Base-by-base conservation (phyloP, 2,113 vertebrate species). In the Alosa alosa region DNA sequence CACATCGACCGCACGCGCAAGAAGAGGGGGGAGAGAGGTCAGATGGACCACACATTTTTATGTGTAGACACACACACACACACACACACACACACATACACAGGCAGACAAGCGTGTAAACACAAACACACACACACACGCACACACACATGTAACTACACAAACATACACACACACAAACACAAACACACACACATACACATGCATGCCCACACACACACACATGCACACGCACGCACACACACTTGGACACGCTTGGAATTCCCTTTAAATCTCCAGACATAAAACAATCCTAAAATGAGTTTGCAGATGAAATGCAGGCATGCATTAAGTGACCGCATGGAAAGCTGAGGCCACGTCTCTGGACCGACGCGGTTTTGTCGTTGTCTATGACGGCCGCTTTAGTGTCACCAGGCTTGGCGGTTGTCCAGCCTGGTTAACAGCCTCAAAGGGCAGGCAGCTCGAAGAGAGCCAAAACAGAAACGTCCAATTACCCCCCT, bases 1-100 rank as follows among this genome's bases (percentile, higher is more conserved):
- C 98, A 99, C 91, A 99, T 99, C 5, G 98, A 99, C 83, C 96
- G 97, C 89, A 99, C 97, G 50, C 98, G 98, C 93, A 99, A 99
- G 95, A 99, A 97, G 91, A 90, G 97, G 88, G 97, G 97, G 9
- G 98, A 99, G 92, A 97, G 96, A 93, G 98, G 98, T 99, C 84
- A 93, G 92, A 6, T 18, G 9, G 1, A 52, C 18, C 25, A 60
- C 50, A 11, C 25, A 50, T 64, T 75, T 1, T 0, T 2, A 50
- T 47, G n/a, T 68, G 64, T 68, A 31, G 1, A 68, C 3, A 25
- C 64, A 68, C 25, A 68, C 64, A 52, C 46, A 82, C 0, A 25
- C 81, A 64, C 22, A 52, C 41, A 44, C 41, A 44, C 1, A 44
- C 31, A 31, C n/a, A n/a, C 45, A 46, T 7, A 46, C 45, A 46